These are phyloP conservation scores for Rhabditoides inermis DNA, from an alignment of 2,888 invertebrate genomes.

Conservation along the genomic window DNA sequence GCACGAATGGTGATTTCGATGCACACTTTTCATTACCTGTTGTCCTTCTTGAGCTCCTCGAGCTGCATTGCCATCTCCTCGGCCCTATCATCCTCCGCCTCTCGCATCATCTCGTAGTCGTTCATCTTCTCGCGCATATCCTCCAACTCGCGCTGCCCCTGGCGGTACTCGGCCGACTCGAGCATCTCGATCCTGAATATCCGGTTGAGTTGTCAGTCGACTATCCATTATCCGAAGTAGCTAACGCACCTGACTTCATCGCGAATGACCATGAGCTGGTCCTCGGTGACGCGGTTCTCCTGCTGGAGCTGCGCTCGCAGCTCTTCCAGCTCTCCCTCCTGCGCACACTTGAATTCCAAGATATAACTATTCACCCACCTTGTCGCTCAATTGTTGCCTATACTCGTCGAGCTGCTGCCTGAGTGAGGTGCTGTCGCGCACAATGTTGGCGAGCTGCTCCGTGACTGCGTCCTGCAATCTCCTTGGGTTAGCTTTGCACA, in stretches of 20 bases:
- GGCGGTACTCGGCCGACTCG: constrained; percentile 4
- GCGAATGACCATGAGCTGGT: constrained; percentile 20
- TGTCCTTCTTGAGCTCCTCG: constrained; percentile 4
- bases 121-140: constrained; percentile 5
- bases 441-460: constrained; percentile 24
- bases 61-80: constrained; percentile 4
- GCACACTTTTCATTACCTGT: constrained; percentile 1
- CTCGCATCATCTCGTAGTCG: not conserved
- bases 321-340: constrained; percentile 24
- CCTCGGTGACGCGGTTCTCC: constrained; percentile 26
- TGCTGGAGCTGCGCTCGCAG: constrained; percentile 25
- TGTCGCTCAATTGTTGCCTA: too few relatives aligned
- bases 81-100: constrained; percentile 1
- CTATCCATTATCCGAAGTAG: too few relatives aligned
- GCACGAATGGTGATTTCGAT: too few relatives aligned
- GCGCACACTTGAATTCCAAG: not conserved
- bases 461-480: constrained; percentile 17
- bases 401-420: constrained; percentile 23
- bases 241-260: constrained; percentile 23
- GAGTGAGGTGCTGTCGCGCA: constrained; percentile 23
- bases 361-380: too few relatives aligned
- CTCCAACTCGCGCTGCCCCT: constrained; percentile 6
- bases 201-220: constrained; percentile 2
- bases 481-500: constrained; percentile 1
- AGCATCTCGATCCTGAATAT: constrained; percentile 1